Percentiles rank a stretch among this genome's conserved stretches.
phyloP scores from a whole-genome alignment of 1,140 invertebrate species.

The Mactra quadrangularis region DNA sequence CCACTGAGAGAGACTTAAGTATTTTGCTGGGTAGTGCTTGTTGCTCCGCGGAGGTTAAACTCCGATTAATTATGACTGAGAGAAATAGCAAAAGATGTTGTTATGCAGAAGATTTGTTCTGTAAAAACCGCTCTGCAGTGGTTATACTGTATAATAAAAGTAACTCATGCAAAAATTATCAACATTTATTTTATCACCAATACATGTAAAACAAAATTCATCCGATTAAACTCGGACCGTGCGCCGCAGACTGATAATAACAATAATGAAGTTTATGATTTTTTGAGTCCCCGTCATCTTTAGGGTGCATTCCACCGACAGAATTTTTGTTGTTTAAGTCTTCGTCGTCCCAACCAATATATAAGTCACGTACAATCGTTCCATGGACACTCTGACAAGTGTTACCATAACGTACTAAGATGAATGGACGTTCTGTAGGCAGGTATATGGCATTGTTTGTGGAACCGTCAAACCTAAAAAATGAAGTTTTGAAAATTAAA shows the following conservation, averaged over 20 bases:
- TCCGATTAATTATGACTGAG: too few relatives aligned
- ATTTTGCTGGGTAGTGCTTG: too few relatives aligned
- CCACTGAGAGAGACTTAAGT: too few relatives aligned
- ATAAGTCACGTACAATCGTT: slow-evolving; percentile 61
- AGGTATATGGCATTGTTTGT: slow-evolving; percentile 44
- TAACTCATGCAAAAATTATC: too few relatives aligned
- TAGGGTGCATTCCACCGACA: slow-evolving; percentile 44
- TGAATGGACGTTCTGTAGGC: slow-evolving; percentile 62
- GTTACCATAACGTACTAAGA: slow-evolving; percentile 53
- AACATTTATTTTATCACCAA: too few relatives aligned
- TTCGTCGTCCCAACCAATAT: slow-evolving; percentile 63
- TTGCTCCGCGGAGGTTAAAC: too few relatives aligned
- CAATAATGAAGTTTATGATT: slow-evolving; percentile 49
- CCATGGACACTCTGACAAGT: slow-evolving; percentile 63
- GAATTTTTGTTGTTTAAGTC: slow-evolving; percentile 11
- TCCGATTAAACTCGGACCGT: not conserved
- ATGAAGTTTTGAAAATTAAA: too few relatives aligned
- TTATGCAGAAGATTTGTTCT: too few relatives aligned
- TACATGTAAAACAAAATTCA: not conserved
- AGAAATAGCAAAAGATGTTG: too few relatives aligned
- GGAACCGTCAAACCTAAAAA: slow-evolving; percentile 62
- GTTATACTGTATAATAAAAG: too few relatives aligned
- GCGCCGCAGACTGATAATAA: slow-evolving; percentile 1
- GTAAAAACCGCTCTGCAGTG: too few relatives aligned
- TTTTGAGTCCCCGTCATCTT: slow-evolving; percentile 60